Conservation (phyloP, 1,140 invertebrate genomes). For the Bombus impatiens region DNA sequence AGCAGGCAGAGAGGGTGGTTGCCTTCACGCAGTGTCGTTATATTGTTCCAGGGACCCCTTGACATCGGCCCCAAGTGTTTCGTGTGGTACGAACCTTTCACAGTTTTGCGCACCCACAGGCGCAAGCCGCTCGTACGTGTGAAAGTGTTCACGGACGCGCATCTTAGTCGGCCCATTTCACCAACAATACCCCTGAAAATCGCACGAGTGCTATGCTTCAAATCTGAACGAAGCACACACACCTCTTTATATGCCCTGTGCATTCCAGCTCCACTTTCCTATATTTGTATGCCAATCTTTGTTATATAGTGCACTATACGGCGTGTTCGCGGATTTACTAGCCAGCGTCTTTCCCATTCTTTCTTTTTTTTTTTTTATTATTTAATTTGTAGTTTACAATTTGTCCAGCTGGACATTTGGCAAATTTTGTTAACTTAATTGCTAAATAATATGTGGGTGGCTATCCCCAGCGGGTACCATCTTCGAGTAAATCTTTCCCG, state of each 20-base stretch:
- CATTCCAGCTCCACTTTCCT: too few species aligned
- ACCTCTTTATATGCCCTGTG: too few species aligned
- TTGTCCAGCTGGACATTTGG: too few species aligned
- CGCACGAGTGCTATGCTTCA: slow-evolving; percentile 13
- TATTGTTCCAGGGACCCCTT: slow-evolving; percentile 50
- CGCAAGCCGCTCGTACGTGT: background rate
- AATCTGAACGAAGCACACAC: background rate
- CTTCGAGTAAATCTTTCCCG: too few species aligned
- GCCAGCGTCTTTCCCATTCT: too few species aligned
- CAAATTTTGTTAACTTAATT: rapidly evolving
- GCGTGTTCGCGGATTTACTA: too few species aligned
- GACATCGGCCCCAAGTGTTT: slow-evolving; percentile 37
- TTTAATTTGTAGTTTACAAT: too few species aligned
- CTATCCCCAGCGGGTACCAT: too few species aligned
- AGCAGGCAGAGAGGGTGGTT: background rate
- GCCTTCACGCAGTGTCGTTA: slow-evolving; percentile 37
- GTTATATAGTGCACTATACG: too few species aligned
- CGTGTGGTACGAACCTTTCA: slow-evolving; percentile 24
- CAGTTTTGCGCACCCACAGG: background rate
- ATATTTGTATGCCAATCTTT: too few species aligned
- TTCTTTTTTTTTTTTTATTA: too few species aligned
- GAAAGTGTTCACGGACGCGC: slow-evolving; percentile 1
- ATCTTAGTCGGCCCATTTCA: slow-evolving; percentile 19
- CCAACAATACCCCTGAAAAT: slow-evolving; percentile 34
- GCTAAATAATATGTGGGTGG: too few species aligned